A percentile compares a stretch with the other conserved stretches of the same genome.
These are phyloP conservation scores for Polymixis flavicincta DNA, from an alignment of 2,888 invertebrate genomes.

Conservation along the genomic window DNA sequence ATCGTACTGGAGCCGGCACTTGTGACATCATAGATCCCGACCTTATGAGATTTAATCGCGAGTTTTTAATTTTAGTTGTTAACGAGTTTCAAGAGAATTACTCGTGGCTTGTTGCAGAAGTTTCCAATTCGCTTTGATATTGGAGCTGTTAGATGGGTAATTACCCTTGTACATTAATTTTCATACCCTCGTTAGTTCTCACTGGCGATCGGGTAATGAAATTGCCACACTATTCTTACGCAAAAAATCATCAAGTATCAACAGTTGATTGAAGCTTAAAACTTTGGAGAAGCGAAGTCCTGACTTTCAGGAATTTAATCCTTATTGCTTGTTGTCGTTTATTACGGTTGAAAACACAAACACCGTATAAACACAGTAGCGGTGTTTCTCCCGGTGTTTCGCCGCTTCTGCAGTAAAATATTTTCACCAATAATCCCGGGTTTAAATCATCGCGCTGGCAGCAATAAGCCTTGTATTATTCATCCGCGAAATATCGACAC, in stretches of 20 bases:
- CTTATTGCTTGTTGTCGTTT: too few species aligned
- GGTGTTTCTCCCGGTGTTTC: not conserved
- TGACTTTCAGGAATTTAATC: not conserved
- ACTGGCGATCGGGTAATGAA: not conserved
- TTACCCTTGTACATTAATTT: conserved; percentile 44
- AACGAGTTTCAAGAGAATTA: conserved; percentile 64
- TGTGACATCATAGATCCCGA: conserved; percentile 51
- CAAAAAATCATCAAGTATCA: conserved; percentile 1
- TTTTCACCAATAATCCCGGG: conserved; percentile 33
- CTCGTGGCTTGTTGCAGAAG: conserved; percentile 36
- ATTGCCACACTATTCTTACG: not conserved
- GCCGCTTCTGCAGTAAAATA: conserved; percentile 21
- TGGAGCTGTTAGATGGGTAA: conserved; percentile 30
- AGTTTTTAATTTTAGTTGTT: conserved; percentile 70
- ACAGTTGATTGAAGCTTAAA: not conserved
- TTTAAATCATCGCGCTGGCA: conserved; percentile 46
- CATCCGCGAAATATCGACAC: conserved; percentile 39
- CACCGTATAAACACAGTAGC: not conserved
- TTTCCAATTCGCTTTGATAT: conserved; percentile 48
- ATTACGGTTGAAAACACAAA: conserved; percentile 4
- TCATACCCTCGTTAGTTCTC: conserved; percentile 36
- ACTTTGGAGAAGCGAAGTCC: not conserved
- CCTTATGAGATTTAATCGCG: conserved; percentile 69
- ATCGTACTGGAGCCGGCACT: conserved; percentile 23
- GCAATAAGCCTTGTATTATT: conserved; percentile 45